phyloP scores from a whole-genome alignment of 2,888 invertebrate genomes.

The Sphaeridia pumilis region DNA sequence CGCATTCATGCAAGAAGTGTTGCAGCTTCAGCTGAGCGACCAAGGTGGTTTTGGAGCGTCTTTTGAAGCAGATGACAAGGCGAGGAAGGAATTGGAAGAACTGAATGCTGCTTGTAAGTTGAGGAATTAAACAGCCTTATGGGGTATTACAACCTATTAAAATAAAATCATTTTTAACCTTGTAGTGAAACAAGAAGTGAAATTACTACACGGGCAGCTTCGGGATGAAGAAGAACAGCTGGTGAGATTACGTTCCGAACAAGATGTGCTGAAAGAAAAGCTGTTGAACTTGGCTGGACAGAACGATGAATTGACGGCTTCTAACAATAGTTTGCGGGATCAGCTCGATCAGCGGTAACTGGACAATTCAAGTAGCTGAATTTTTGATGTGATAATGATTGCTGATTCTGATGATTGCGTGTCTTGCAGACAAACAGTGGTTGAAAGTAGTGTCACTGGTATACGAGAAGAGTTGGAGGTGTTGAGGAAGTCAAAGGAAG shows the following conservation, averaged over 20 bases:
- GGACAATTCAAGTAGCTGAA: too few species aligned
- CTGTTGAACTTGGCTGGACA: conserved; percentile 39
- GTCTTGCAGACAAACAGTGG: too few species aligned
- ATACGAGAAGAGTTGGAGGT: conserved; percentile 44
- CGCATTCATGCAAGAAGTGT: not conserved
- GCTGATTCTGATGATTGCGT: too few species aligned
- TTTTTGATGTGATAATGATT: too few species aligned
- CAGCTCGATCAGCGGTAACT: conserved; percentile 43
- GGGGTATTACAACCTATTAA: not conserved
- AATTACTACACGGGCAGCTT: conserved; percentile 37
- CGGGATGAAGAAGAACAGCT: conserved; percentile 39
- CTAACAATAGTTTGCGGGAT: conserved; percentile 41
- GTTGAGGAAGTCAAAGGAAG: conserved; percentile 46
- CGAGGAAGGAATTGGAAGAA: not conserved
- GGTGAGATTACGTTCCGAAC: conserved; percentile 19
- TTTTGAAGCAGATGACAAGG: not conserved
- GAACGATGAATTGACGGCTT: conserved; percentile 41
- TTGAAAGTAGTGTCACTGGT: conserved; percentile 44
- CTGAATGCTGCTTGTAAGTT: not conserved
- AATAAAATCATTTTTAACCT: not conserved
- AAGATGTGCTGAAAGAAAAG: conserved; percentile 33
- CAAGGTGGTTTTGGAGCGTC: not conserved
- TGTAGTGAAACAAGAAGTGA: conserved; percentile 11
- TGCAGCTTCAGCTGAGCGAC: not conserved
- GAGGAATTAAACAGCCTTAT: not conserved